Base-by-base conservation (phyloP, 1,140 invertebrate species). In the Nymphalis io region DNA sequence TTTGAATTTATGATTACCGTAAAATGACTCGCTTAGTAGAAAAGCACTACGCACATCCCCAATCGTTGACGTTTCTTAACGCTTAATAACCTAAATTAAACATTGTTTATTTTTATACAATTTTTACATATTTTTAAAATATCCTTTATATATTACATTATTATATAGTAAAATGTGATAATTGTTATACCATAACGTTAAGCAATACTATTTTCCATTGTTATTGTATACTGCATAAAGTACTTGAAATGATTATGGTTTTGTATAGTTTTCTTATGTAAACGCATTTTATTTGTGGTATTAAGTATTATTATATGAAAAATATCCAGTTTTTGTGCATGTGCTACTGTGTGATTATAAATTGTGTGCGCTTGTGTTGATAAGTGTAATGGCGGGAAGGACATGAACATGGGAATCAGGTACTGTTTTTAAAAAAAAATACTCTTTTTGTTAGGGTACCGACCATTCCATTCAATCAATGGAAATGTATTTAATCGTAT, bases 21-120 rank as follows among this genome's bases (percentile, higher is more conserved):
- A 62, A 72, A 68, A 59, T 67, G 51, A 42, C 18, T 38, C 18
- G 23, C 21, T 20, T 20, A 18, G n/a, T 21, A 51, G 23, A 13
- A 20, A 58, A 53, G 33, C 18, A 40, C 16, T 46, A 58, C 46
- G 57, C 57, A 61, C 68, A 63, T 61, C 69, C 38, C 69, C 66
- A 69, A 16, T 53, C 42, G 42, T 63, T 79, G 74, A 79, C 72
- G 60, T 76, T 74, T 79, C 63, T 80, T 68, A 73, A 78, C 68
- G 74, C 75, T 74, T 70, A 55, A 74, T 82, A 82, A 82, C 80
- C 80, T 82, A 73, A 74, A 78, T 75, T 38, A 27, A 53, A 20
- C n/a, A 42, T 80, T 82, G 78, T 82, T 83, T 83, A 77, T 82
- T 78, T 74, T 76, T 53, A 60, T 60, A 71, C 51, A 13, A 66